phyloP scores from a whole-genome alignment of 1,140 invertebrate genomes.

The Neodiprion lecontei region DNA sequence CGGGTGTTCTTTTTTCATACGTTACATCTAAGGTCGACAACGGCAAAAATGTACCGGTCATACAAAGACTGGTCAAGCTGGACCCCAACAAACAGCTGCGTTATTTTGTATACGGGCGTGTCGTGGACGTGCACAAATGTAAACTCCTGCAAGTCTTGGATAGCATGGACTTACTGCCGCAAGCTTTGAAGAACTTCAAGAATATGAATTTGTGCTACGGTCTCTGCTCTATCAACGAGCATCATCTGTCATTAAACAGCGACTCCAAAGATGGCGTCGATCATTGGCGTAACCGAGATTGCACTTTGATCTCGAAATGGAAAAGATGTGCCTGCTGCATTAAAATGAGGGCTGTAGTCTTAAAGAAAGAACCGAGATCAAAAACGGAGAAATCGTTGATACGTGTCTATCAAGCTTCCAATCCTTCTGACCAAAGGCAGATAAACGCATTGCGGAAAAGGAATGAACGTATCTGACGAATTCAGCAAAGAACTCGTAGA shows the following conservation, averaged over 20 bases:
- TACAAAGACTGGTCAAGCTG: neutral
- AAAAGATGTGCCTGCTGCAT: constrained; percentile 11
- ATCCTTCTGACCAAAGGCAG: neutral
- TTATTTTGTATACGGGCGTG: neutral
- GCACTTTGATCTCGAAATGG: constrained; percentile 7
- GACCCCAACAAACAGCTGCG: neutral
- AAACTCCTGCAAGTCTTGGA: neutral
- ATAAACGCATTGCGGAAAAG: neutral
- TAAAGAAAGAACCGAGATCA: neutral
- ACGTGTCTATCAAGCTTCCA: neutral
- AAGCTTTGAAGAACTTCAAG: neutral
- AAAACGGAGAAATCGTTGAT: constrained; percentile 7
- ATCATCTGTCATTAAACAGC: constrained; percentile 4
- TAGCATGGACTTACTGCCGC: neutral
- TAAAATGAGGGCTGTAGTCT: neutral
- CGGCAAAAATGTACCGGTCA: neutral
- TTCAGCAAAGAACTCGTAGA: neutral
- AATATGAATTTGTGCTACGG: neutral
- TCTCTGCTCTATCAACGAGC: neutral
- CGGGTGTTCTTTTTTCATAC: neutral
- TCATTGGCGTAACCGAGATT: neutral
- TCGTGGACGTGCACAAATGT: neutral
- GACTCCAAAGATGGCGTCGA: neutral
- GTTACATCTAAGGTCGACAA: neutral
- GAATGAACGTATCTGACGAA: neutral